phyloP scores from a whole-genome alignment of 2,113 vertebrate genomes.

The Oreocharis arfaki region DNA sequence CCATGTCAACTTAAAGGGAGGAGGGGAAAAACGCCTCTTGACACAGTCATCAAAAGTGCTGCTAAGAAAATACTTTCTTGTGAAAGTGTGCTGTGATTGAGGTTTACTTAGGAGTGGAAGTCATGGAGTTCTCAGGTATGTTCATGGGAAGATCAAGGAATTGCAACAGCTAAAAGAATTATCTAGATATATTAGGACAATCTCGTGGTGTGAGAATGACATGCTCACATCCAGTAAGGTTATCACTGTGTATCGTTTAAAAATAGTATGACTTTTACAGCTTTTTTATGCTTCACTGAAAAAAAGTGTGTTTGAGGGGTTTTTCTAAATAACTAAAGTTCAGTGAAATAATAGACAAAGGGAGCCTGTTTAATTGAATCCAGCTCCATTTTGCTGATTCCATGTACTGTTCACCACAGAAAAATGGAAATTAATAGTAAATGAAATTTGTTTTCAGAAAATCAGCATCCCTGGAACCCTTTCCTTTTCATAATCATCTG shows the following conservation, averaged over 20 bases:
- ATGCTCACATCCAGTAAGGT: neutral
- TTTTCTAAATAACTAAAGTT: neutral
- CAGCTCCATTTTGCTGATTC: neutral
- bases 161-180: neutral
- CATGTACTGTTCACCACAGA: neutral
- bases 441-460: neutral
- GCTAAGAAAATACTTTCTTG: neutral
- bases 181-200: neutral
- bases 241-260: neutral
- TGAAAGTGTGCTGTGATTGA: neutral
- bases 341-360: neutral
- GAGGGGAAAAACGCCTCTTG: constrained; percentile 9
- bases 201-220: neutral
- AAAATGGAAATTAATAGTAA: neutral
- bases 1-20: constrained; percentile 13
- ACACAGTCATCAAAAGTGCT: constrained; percentile 19
- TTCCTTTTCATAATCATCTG: neutral
- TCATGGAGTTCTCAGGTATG: constrained; percentile 24
- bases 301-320: neutral
- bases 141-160: neutral
- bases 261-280: neutral
- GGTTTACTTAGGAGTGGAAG: constrained; percentile 8
- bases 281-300: neutral
- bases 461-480: neutral
- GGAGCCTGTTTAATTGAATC: neutral